Evolutionary conservation across 2,888 invertebrate species (phyloP), one percentile per base, ranked within the genome.

Genomic region (Drosophila ezoana): DNA sequence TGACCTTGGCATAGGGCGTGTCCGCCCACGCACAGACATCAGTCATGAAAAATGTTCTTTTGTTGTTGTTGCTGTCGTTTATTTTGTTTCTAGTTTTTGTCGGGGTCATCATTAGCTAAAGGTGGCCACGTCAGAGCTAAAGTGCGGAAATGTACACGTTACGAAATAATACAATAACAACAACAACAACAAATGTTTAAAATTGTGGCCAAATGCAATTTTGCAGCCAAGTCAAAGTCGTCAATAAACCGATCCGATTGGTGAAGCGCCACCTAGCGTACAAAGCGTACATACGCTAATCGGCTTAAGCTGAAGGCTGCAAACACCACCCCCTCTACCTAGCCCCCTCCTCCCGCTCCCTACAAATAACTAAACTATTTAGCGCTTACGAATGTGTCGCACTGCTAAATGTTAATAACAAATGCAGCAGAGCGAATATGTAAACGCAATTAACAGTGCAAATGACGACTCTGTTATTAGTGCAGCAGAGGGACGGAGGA

Each of bases 131-230:
- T 57, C 76, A 76, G 40, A 37, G 41, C 37, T 62, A 58, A 47
- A 28, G 59, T 67, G 61, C 79, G 81, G 79, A 81, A 79, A 66
- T 65, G 53, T 32, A 77, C 62, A 23, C 33, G 41, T 49, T 18
- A 16, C n/a, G 16, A 23, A 35, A 37, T 23, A 23, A 56, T 6
- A 6, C 47, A 41, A 9, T 2, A 41, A 9, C 37, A 5, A 60
- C 0, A 18, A 1, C 37, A 60, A 45, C 35, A 48, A 52, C 48
- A 69, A 73, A 51, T 51, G 48, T 45, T 63, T 57, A 58, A 51
- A 76, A 70, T 32, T 69, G 69, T 75, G 75, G 63, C 65, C 47
- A 74, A 85, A 79, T 82, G 83, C 76, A 85, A 82, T 85, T 79
- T 68, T 61, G 62, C 45, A 58, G 51, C 43, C 58, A 64, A 61